Base-by-base conservation (phyloP, 2,113 vertebrate species). In the Hemichromis elongatus region DNA sequence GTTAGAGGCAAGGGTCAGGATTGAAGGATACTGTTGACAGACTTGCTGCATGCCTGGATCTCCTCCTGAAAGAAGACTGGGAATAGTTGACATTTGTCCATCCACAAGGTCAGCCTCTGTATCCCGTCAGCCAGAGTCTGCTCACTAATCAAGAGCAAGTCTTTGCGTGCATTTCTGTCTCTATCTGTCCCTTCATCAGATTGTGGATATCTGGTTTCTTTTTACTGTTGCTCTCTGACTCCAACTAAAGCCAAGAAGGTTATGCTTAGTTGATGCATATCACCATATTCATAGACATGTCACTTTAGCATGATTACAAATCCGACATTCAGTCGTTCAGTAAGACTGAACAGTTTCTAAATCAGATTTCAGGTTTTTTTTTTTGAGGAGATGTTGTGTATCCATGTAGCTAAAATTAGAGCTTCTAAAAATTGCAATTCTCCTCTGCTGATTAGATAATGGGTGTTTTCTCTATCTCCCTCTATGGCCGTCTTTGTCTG, bases 31-130 rank as follows among this genome's bases (percentile, higher is more conserved):
- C 52, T 66, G 79, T 30, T 86, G 84, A 91, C 77, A 63, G 89
- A 86, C 42, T 5, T 18, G 56, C 66, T 86, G 79, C 84, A 82
- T 56, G 70, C 80, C 89, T 90, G 88, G 92, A 87, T 56, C 47
- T 66, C 42, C 7, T 81, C 33, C 9, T 89, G 88, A 88, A 89
- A 90, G 81, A 86, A 35, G 59, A 80, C 66, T 12, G 70, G 68
- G n/a, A 59, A 7, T 53, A 53, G 80, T 57, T 19, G 45, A 83
- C 42, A 79, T 83, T 12, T 80, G 50, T 92, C 77, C 28, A 11
- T 87, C 47, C 77, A 45, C 24, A 45, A 68, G 70, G 82, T 78
- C 82, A 12, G 82, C 61, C 52, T 57, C 28, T 80, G 86, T 75
- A 73, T 30, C 33, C 86, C 40, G 59, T 59, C 50, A 54, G 53